Conservation (phyloP, 2,113 vertebrate genomes). For the Rutilus rutilus region DNA sequence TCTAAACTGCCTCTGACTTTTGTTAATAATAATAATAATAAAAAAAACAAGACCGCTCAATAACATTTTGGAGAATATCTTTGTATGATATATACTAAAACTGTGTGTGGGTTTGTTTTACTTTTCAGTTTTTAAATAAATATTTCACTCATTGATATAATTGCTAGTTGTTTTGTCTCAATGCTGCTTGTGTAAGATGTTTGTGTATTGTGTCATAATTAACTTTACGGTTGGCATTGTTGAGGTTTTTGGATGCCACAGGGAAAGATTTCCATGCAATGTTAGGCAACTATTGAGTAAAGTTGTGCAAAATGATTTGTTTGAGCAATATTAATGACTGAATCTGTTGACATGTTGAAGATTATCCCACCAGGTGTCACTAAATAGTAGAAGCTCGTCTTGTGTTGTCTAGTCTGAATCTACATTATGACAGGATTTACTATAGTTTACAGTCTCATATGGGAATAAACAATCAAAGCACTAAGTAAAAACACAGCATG, state of each 20-base stretch:
- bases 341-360: neutral
- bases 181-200: neutral
- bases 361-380: neutral
- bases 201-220: neutral
- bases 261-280: neutral
- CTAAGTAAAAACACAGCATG: neutral
- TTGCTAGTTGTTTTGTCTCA: neutral
- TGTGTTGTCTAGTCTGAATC: neutral
- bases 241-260: conserved; percentile 1
- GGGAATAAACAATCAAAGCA: neutral
- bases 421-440: neutral
- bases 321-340: neutral
- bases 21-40: conserved; percentile 62
- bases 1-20: conserved; percentile 82
- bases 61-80: conserved; percentile 73
- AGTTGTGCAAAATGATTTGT: neutral
- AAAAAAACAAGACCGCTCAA: conserved; percentile 66
- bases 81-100: conserved; percentile 77
- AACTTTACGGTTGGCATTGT: neutral
- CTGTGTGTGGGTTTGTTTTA: conserved; percentile 74
- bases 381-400: conserved; percentile 9
- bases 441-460: neutral
- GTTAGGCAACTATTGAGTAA: neutral
- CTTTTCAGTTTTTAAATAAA: conserved; percentile 79
- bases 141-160: conserved; percentile 73